These are phyloP conservation scores for Charadrius vociferus DNA, from an alignment of 2,113 vertebrate genomes.

Conservation along the genomic window DNA sequence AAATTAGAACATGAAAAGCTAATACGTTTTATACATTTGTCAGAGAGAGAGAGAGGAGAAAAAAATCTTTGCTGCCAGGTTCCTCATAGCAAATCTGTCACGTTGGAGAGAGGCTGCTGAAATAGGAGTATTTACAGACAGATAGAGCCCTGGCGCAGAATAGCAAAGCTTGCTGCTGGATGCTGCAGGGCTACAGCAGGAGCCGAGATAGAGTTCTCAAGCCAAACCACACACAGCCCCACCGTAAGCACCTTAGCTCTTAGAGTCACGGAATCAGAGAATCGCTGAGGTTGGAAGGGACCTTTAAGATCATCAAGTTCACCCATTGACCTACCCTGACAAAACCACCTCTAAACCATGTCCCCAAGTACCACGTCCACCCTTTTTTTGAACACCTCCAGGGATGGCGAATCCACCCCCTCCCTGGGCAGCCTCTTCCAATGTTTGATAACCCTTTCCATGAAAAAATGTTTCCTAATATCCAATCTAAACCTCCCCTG, in stretches of 20 bases:
- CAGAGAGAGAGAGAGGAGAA: background rate
- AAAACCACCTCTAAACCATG: too few species aligned
- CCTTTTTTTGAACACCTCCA: too few species aligned
- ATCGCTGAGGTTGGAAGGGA: too few species aligned
- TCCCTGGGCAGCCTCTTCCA: too few species aligned
- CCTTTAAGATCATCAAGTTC: too few species aligned
- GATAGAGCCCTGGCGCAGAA: conserved; percentile 37
- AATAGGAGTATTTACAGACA: conserved; percentile 54
- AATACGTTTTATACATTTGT: conserved; percentile 59
- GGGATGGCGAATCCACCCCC: too few species aligned
- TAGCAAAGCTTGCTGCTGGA: conserved; percentile 12
- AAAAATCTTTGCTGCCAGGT: conserved; percentile 33
- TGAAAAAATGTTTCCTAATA: too few species aligned
- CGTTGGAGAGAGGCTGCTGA: conserved; percentile 14
- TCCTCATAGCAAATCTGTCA: conserved; percentile 54
- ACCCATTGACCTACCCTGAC: too few species aligned
- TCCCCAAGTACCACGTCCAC: too few species aligned
- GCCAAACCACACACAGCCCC: background rate
- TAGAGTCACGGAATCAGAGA: too few species aligned
- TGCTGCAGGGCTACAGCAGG: background rate
- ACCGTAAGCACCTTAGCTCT: background rate
- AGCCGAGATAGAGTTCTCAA: conserved; percentile 4
- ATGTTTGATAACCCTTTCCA: too few species aligned
- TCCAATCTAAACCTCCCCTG: too few species aligned
- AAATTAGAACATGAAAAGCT: conserved; percentile 61